Conservation (phyloP, 1,140 invertebrate species). For the Diplogasteroides magnus region DNA sequence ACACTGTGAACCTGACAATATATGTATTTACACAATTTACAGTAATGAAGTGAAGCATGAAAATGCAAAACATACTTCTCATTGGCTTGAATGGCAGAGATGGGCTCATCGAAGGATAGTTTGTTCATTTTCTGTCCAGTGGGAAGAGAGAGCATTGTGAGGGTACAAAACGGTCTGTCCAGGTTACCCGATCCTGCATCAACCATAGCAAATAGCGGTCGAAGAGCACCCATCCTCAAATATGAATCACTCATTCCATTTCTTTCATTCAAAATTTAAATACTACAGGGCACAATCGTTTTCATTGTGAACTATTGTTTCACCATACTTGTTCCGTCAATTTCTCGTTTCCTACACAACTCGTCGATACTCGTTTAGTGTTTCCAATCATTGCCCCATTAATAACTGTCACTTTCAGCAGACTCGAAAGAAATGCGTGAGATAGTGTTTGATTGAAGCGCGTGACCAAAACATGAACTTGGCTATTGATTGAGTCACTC, state of each 20-base stretch:
- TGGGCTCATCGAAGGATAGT: constrained; percentile 83
- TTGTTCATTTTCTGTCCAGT: constrained; percentile 60
- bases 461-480: too few species aligned
- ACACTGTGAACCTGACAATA: background rate
- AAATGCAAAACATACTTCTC: constrained; percentile 60
- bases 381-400: too few species aligned
- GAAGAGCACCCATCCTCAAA: constrained; percentile 28
- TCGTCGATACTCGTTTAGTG: too few species aligned
- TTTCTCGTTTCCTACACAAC: too few species aligned
- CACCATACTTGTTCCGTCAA: too few species aligned
- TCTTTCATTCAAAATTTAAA: too few species aligned
- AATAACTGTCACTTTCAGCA: too few species aligned
- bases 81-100: constrained; percentile 76
- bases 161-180: constrained; percentile 70
- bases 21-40: background rate
- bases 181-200: constrained; percentile 48
- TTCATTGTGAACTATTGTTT: constrained; percentile 20
- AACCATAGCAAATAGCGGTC: constrained; percentile 47
- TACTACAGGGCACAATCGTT: constrained; percentile 22
- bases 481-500: too few species aligned
- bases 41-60: too few species aligned
- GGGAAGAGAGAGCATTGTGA: background rate
- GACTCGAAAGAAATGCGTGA: too few species aligned
- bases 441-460: too few species aligned
- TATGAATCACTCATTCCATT: too few species aligned